phyloP scores from a whole-genome alignment of 1,140 invertebrate species.

The Paralvinella palmiformis region DNA sequence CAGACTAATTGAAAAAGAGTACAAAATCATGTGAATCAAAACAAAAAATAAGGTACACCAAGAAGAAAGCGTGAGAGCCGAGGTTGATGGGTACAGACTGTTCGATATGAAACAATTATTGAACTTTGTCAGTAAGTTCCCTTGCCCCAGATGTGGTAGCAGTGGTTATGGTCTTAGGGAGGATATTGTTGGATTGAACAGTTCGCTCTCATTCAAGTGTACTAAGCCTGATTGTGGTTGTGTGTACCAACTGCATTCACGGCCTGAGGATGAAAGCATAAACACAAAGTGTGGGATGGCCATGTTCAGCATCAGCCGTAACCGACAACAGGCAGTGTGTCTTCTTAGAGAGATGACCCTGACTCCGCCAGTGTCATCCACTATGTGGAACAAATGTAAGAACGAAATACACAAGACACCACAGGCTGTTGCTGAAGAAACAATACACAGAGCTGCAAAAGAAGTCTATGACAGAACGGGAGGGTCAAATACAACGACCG shows the following conservation, averaged over 20 bases:
- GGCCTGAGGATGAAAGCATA: background rate
- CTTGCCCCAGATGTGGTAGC: background rate
- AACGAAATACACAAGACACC: background rate
- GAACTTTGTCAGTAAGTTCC: slow-evolving; percentile 1
- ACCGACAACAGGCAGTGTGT: background rate
- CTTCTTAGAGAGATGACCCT: background rate
- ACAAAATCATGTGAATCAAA: background rate
- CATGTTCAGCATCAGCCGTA: background rate
- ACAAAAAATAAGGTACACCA: too few species aligned
- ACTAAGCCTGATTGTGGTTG: background rate
- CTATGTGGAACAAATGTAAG: background rate
- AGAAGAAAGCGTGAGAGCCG: slow-evolving; percentile 1
- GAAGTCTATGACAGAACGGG: background rate
- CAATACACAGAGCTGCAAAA: background rate
- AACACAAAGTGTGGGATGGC: slow-evolving; percentile 1
- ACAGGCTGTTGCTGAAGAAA: background rate
- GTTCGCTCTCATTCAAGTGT: background rate
- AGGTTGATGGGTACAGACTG: background rate
- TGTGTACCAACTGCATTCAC: background rate
- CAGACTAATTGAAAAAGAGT: too few species aligned
- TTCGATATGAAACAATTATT: background rate
- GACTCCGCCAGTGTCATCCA: background rate
- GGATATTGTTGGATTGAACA: background rate
- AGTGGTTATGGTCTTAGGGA: background rate
- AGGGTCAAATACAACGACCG: background rate